Conservation (phyloP, 2,888 invertebrate genomes). For the Spodoptera exigua region DNA sequence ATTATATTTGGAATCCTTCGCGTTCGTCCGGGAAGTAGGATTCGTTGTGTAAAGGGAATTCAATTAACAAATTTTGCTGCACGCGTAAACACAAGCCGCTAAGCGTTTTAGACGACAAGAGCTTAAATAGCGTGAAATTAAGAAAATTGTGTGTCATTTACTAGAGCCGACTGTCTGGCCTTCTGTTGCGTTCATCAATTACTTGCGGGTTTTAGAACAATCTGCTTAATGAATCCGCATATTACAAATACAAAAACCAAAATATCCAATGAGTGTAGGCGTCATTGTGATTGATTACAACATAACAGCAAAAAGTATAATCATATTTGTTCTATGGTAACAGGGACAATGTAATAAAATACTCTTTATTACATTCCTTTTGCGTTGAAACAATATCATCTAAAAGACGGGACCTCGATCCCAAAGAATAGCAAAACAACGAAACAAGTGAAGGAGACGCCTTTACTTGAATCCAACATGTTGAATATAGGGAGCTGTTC, state of each 20-base stretch:
- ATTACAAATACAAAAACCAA: slow-evolving; percentile 3
- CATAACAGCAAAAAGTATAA: neutral
- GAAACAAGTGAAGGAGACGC: slow-evolving; percentile 29
- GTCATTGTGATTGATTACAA: neutral
- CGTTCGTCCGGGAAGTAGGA: slow-evolving; percentile 58
- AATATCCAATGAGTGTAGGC: too few relatives aligned
- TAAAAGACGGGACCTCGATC: neutral
- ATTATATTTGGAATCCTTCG: slow-evolving; percentile 58
- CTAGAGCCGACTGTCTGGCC: slow-evolving; percentile 11
- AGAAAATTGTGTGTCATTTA: slow-evolving; percentile 30
- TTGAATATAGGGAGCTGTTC: slow-evolving; percentile 32
- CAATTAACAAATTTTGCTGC: slow-evolving; percentile 64
- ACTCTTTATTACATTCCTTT: neutral
- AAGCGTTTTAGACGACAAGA: slow-evolving; percentile 46
- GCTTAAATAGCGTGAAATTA: slow-evolving; percentile 53
- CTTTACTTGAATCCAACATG: slow-evolving; percentile 31
- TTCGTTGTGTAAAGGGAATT: slow-evolving; percentile 64
- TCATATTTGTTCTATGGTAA: slow-evolving; percentile 2
- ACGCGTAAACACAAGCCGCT: slow-evolving; percentile 44
- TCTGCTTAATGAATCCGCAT: slow-evolving; percentile 23
- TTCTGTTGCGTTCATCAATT: slow-evolving; percentile 26
- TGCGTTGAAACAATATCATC: slow-evolving; percentile 17
- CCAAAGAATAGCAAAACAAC: slow-evolving; percentile 25
- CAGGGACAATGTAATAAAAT: slow-evolving; percentile 11
- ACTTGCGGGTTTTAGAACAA: slow-evolving; percentile 18